These are phyloP conservation scores for Enteromius fasciolatus DNA, from an alignment of 2,797 vertebrate species.

Conservation along the genomic window DNA sequence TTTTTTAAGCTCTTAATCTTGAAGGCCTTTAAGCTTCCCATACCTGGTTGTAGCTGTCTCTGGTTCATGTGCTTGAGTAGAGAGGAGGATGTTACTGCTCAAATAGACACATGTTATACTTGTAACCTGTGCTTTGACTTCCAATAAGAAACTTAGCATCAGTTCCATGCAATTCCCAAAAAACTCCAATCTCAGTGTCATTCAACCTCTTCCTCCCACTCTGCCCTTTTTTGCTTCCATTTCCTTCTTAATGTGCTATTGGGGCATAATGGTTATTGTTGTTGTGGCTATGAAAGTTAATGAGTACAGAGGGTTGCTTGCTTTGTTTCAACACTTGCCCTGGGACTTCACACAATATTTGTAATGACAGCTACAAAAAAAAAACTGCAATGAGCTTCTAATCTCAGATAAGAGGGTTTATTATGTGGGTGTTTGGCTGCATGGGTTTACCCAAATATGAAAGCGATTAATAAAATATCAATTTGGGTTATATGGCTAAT, in stretches of 20 bases:
- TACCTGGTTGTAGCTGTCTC: not conserved
- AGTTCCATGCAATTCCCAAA: slow-evolving; percentile 5
- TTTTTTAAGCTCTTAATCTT: slow-evolving; percentile 24
- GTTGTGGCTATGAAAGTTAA: slow-evolving; percentile 34
- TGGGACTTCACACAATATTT: slow-evolving; percentile 25
- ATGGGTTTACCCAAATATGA: not conserved
- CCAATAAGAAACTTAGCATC: too few relatives aligned
- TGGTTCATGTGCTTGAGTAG: not conserved
- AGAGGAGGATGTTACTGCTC: not conserved
- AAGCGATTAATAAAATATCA: not conserved
- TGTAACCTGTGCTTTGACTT: not conserved
- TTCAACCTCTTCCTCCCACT: slow-evolving; percentile 12
- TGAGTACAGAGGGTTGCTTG: slow-evolving; percentile 11
- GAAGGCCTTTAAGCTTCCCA: slow-evolving; percentile 9
- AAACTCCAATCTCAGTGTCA: not conserved
- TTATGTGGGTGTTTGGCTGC: not conserved
- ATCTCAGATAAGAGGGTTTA: not conserved
- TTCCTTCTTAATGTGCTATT: not conserved
- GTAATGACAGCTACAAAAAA: slow-evolving; percentile 25
- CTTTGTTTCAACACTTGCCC: slow-evolving; percentile 33
- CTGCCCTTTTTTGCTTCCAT: not conserved
- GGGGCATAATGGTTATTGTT: slow-evolving; percentile 26
- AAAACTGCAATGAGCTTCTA: not conserved
- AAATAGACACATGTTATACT: not conserved
- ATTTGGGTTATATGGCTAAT: not conserved